Evolutionary conservation across 2,888 invertebrate species (phyloP).

Genomic region (Lumbricus terrestris): DNA sequence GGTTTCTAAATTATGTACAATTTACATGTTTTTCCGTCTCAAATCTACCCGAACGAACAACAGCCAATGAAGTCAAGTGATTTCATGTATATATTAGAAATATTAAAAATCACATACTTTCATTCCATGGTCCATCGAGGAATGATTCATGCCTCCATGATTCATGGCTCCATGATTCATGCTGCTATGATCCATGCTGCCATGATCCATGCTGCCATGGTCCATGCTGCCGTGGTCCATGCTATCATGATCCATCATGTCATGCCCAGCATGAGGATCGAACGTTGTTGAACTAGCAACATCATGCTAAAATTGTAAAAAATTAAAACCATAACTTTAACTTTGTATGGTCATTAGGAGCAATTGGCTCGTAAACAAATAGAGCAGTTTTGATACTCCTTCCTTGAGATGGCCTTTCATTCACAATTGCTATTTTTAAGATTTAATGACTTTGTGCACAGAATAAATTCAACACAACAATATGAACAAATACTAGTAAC

Average conservation of each 20-base stretch:
- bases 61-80: too few species aligned
- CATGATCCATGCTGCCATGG: neutral
- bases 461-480: too few species aligned
- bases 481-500: too few species aligned
- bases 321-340: neutral
- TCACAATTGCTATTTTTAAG: too few species aligned
- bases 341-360: too few species aligned
- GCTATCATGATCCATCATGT: neutral
- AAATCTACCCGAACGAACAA: too few species aligned
- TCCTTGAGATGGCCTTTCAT: too few species aligned
- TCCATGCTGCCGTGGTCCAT: neutral
- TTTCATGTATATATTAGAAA: too few species aligned
- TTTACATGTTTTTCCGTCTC: neutral
- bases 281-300: neutral
- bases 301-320: neutral
- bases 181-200: neutral
- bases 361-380: too few species aligned
- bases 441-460: too few species aligned
- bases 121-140: slow-evolving; percentile 7
- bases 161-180: neutral
- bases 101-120: neutral
- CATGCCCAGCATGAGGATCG: slow-evolving; percentile 17
- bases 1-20: too few species aligned
- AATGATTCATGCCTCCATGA: neutral
- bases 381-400: too few species aligned